Evolutionary conservation across 2,113 vertebrate species (phyloP).

Genomic region (Rostratula benghalensis): DNA sequence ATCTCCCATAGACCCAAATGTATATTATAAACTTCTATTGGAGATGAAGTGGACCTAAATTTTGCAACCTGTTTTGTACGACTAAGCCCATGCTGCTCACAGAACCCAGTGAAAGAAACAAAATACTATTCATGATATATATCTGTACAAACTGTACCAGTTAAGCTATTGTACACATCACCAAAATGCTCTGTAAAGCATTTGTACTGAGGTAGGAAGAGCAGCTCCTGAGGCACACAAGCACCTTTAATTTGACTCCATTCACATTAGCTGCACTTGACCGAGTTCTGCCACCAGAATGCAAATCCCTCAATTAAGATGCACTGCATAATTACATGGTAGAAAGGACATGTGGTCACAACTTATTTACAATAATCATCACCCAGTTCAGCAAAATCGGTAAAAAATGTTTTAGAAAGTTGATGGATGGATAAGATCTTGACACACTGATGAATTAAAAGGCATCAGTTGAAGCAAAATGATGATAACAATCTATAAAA

Average conservation of each 20-base stretch:
- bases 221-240: neutral
- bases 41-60: neutral
- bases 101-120: neutral
- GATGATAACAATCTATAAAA: neutral
- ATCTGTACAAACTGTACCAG: neutral
- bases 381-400: neutral
- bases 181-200: neutral
- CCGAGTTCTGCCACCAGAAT: neutral
- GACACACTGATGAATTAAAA: neutral
- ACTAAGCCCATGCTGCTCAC: neutral
- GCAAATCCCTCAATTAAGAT: neutral
- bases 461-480: neutral
- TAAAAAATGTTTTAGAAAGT: neutral
- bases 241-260: neutral
- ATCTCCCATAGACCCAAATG: neutral
- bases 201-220: neutral
- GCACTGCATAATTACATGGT: neutral
- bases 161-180: neutral
- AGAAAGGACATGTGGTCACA: neutral
- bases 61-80: neutral
- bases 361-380: neutral
- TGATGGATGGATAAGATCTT: neutral
- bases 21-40: neutral
- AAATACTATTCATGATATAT: neutral
- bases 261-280: neutral